Conservation (phyloP, 2,888 invertebrate genomes). For the Leucophenga montana region DNA sequence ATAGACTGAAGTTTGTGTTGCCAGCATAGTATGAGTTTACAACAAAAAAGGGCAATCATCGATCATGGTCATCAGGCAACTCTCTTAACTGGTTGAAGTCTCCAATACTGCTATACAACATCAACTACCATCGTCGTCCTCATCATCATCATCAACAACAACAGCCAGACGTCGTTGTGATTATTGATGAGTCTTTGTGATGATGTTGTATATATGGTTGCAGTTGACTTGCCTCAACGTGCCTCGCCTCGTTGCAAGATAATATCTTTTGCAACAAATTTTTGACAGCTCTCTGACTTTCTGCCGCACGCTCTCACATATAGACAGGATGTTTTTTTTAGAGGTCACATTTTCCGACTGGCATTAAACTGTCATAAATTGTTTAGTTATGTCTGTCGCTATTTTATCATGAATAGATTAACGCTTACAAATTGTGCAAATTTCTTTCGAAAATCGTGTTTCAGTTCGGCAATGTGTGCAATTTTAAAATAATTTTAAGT, state of each 20-base stretch:
- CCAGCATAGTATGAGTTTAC: constrained; percentile 45
- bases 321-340: background rate
- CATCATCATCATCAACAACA: constrained; percentile 57
- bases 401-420: too few species aligned
- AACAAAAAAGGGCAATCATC: constrained; percentile 68
- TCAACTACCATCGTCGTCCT: constrained; percentile 35
- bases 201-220: constrained; percentile 6
- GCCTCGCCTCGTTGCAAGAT: constrained; percentile 50
- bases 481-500: too few species aligned
- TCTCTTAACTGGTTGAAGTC: constrained; percentile 44
- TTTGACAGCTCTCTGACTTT: constrained; percentile 63
- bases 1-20: constrained; percentile 1
- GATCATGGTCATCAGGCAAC: constrained; percentile 69
- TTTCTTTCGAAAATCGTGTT: too few species aligned
- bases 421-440: too few species aligned
- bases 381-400: too few species aligned
- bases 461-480: too few species aligned
- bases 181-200: constrained; percentile 37
- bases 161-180: constrained; percentile 36
- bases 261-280: constrained; percentile 71
- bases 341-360: too few species aligned
- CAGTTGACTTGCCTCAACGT: background rate
- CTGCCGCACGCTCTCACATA: background rate
- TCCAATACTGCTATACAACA: constrained; percentile 17
- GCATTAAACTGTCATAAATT: too few species aligned